Evolutionary conservation across 2,888 invertebrate genomes (phyloP), one percentile per base, ranked within the genome.

Genomic region (Pyrocoelia pectoralis): DNA sequence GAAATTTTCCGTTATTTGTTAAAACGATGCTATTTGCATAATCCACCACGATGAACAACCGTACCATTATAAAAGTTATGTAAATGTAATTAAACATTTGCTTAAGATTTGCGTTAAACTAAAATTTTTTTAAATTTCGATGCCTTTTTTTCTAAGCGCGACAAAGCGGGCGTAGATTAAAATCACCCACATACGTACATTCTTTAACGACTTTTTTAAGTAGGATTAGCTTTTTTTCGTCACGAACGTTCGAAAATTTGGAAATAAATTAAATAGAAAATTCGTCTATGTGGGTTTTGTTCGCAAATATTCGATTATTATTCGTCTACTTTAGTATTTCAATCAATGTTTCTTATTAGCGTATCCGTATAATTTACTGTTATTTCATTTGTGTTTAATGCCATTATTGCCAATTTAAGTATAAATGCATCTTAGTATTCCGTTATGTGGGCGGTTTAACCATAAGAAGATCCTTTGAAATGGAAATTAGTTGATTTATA

Each of bases 371-470:
- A 53, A 59, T 53, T 52, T 59, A 59, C 40, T 17, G 59, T 46
- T 53, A 59, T 53, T 53, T 48, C 18, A 38, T 28, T 24, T 53
- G 13, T 12, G 15, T n/a, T 15, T 53, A 59, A 12, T 41, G 56
- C 18, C 40, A 53, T 59, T 59, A 59, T 59, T 48, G 41, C 59
- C 53, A 38, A 50, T 57, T 57, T 51, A 28, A 50, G 57, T 24
- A 40, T 40, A 48, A 29, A 53, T 33, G 48, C 48, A 19, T 46
- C 33, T 52, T 18, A 14, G 19, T 38, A 19, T 48, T 53, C 57
- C 52, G 59, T 53, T 59, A 59, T 13, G 43, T 53, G 52, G 53
- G 53, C 53, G 59, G 33, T 48, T 57, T 57, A 41, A 51, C 28
- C 40, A 24, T 43, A 38, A 33, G 19, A 29, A 49, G 18, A 28